Base-by-base conservation (phyloP, 1,140 invertebrate species). In the Homarus americanus region DNA sequence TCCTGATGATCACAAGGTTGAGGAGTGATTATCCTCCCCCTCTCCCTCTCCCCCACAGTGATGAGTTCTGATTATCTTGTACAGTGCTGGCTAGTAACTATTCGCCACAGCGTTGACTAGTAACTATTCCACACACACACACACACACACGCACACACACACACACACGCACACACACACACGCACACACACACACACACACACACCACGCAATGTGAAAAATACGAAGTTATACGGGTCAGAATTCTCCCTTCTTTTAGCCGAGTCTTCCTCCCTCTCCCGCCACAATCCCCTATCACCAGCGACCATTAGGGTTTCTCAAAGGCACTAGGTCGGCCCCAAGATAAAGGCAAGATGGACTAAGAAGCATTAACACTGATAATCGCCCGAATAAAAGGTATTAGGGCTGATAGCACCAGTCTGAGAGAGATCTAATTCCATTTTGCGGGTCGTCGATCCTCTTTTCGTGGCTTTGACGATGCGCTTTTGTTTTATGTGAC, bases 331-430 rank as follows among this genome's bases (percentile, higher is more conserved):
- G 80, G 63, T 40, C 72, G 80, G 80, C 66, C 69, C 80, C 7
- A 32, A 90, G 88, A 90, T 90, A 90, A 44, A 90, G 88, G 53
- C 88, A 90, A 84, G 88, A 90, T 76, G 88, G 88, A 90, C 88
- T 84, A 90, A 90, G 88, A 90, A 90, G 88, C 88, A 90, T 90
- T 90, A 90, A 90, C 88, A 90, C 88, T 90, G 88, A 90, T 90
- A 90, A 90, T 90, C 88, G 72, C 88, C 80, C 88, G 88, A 90
- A 90, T 90, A 90, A 90, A 90, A 90, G 88, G 88, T 90, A 90
- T 90, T 90, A 90, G 49, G 80, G 63, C 82, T 84, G 88, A 90
- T 90, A 90, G 88, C 88, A 84, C 79, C 88, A 66, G 80, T 53
- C 80, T 63, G 41, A 90, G 73, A 63, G 80, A 53, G 88, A 90